Base-by-base conservation (phyloP, 2,113 vertebrate genomes). In the Notothenia rossii region DNA sequence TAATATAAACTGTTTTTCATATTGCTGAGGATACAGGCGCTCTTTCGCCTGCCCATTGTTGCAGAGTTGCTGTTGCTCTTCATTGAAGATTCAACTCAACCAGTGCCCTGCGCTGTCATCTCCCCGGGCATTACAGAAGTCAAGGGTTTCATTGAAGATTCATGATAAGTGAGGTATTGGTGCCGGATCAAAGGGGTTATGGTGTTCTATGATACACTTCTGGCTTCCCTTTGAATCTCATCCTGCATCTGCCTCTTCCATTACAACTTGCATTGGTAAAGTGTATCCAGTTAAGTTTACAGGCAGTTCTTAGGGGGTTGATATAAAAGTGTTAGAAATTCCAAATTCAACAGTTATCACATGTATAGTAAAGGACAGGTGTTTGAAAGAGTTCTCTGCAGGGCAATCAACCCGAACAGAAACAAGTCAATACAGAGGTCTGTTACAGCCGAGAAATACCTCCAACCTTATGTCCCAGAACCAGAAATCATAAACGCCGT, bases 1-100 rank as follows among this genome's bases (percentile, higher is more conserved):
- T 18, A 55, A 36, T 67, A 36, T 36, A 10, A 14, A 18, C 33
- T 22, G 22, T 22, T 22, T 22, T 22, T 22, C 22, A 22, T 22
- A 22, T 22, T 22, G 22, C 22, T 22, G 22, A 22, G 22, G 22
- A 22, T 22, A 22, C 22, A 22, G 22, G 22, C 22, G 22, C 22
- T 22, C 22, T 22, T 22, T 22, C 22, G 22, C 22, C 22, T 77
- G 40, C 46, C 49, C 50, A 71, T 81, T 91, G 85, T 84, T 85
- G 71, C 66, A 18, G 53, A 4, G 67, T 77, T 85, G 48, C 66
- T 75, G 65, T 11, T 75, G 67, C 83, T 88, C 72, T 81, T 84
- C 53, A 75, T 67, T 85, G 72, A 80, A 79, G 82, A 87, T 86
- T 82, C 85, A 62, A 54, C 58, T 40, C 80, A 43, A 73, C 22